Conservation (phyloP, 2,797 vertebrate genomes). For the Gallinago nigripennis region DNA sequence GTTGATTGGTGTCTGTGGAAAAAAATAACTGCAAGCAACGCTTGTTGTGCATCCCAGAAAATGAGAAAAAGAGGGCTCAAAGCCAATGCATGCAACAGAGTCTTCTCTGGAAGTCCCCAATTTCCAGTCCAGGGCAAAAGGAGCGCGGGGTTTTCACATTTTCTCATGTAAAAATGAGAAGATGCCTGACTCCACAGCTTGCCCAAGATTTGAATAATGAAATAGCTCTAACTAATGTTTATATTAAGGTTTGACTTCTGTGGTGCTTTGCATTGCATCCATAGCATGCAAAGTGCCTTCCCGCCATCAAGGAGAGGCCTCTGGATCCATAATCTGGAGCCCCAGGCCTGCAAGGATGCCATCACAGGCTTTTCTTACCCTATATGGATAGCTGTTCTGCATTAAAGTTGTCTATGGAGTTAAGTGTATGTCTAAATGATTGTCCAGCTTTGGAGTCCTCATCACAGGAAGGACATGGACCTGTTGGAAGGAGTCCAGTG, state of each 20-base stretch:
- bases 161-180: neutral
- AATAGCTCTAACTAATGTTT: neutral
- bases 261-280: neutral
- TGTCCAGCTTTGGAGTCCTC: neutral
- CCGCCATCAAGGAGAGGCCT: neutral
- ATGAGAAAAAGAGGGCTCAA: neutral
- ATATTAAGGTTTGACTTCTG: neutral
- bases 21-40: neutral
- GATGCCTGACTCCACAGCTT: neutral
- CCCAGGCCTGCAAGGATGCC: neutral
- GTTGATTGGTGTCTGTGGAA: neutral
- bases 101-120: neutral
- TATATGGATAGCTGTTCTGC: neutral
- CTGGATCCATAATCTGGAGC: neutral
- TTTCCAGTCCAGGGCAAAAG: neutral
- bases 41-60: neutral
- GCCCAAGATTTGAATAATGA: neutral
- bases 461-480: too few relatives aligned
- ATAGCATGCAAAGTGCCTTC: neutral
- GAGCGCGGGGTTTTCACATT: neutral
- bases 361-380: neutral
- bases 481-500: too few relatives aligned
- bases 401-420: neutral
- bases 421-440: neutral
- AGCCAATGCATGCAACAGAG: neutral